Percentiles rank a stretch among this genome's conserved stretches.
phyloP scores from a whole-genome alignment of 1,140 invertebrate species.

The Ectropis grisescens region DNA sequence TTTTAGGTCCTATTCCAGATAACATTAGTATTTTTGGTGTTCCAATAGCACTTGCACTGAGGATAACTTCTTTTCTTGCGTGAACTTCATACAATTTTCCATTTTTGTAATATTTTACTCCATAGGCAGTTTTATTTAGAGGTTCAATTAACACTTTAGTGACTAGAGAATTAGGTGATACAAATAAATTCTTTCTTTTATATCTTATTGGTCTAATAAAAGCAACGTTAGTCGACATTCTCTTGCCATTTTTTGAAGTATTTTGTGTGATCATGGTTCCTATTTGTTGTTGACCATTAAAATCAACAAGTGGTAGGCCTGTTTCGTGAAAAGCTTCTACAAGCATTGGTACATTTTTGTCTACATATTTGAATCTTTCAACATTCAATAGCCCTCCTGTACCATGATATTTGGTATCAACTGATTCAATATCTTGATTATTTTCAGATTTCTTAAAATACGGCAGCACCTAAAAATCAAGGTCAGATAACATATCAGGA shows the following conservation, averaged over 20 bases:
- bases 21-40: constrained; percentile 81
- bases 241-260: constrained; percentile 72
- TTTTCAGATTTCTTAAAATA: constrained; percentile 86
- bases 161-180: constrained; percentile 78
- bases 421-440: constrained; percentile 58
- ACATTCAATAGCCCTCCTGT: constrained; percentile 71
- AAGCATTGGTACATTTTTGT: constrained; percentile 59
- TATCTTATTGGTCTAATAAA: constrained; percentile 79
- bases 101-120: constrained; percentile 74
- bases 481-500: too few species aligned
- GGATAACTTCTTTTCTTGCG: constrained; percentile 78
- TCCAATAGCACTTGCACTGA: constrained; percentile 78
- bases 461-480: constrained; percentile 70
- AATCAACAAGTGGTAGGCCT: constrained; percentile 68
- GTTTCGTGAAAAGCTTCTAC: constrained; percentile 72
- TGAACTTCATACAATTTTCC: constrained; percentile 58
- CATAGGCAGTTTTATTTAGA: constrained; percentile 74
- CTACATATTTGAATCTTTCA: constrained; percentile 34
- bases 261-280: constrained; percentile 73
- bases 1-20: constrained; percentile 78
- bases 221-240: constrained; percentile 79
- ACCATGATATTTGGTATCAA: constrained; percentile 66
- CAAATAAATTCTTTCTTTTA: constrained; percentile 77
- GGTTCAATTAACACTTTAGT: constrained; percentile 80
- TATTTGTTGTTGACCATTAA: constrained; percentile 69